Evolutionary conservation across 2,797 vertebrate genomes (phyloP), one percentile per base, ranked within the genome.

Genomic region (Oreortyx pictus): DNA sequence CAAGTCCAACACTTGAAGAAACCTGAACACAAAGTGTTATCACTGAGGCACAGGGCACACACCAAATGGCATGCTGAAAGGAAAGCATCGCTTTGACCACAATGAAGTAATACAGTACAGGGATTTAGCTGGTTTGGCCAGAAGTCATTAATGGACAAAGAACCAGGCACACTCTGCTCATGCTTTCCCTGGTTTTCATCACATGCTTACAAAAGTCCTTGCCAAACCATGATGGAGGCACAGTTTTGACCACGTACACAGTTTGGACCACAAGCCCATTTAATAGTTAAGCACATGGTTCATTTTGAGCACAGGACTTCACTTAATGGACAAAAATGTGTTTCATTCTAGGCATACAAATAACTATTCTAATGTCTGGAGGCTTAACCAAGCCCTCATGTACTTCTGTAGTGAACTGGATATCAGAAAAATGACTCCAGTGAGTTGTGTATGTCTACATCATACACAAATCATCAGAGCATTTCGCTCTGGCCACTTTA

Each of bases 221-320:
- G 74, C 91, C 78, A 82, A 87, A 64, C 62, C 94, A 84, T 37
- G 1, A 1, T 52, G 50, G 1, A 27, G 13, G 37, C 67, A 88
- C 37, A 37, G 37, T 37, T 37, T 37, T 37, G 37, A 37, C 27
- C 78, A 82, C 80, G 61, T 62, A 75, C 61, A 90, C 54, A n/a
- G 46, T 24, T n/a, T 41, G 74, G 61, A 66, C 65, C 71, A 70
- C 73, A 73, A 91, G 74, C 68, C 80, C 79, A 82, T 64, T 39
- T 52, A 92, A 86, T 82, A 86, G 39, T 57, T 46, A 86, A 91
- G 85, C 92, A 92, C 71, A 92, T 37, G 29, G 64, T 25, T 78
- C 33, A 76, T 70, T 76, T 93, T 0, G 1, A 94, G 86, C 86
- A 89, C 33, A 60, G 57, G 82, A 79, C 62, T 88, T 83, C 68